These are phyloP conservation scores for Aricia artaxerxes DNA, from an alignment of 2,888 invertebrate species.

Conservation along the genomic window DNA sequence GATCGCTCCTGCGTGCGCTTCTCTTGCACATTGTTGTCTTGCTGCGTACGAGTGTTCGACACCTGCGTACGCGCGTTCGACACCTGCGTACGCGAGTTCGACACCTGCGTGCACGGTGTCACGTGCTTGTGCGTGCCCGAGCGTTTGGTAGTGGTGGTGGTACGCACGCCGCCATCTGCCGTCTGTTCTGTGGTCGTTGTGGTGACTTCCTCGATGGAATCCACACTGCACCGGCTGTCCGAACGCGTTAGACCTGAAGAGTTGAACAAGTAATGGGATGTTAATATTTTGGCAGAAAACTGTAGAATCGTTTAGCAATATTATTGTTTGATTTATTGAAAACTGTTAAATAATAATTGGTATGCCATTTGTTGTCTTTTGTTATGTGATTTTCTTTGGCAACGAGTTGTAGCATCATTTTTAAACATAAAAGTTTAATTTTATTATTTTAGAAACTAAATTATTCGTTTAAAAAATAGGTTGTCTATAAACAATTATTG, in stretches of 20 bases:
- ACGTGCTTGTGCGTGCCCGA: conserved; percentile 38
- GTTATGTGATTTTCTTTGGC: too few species aligned
- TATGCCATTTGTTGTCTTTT: too few species aligned
- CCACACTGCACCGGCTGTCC: conserved; percentile 70
- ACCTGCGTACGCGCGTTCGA: conserved; percentile 38
- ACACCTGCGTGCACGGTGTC: background rate
- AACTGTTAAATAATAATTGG: too few species aligned
- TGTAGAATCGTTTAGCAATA: background rate
- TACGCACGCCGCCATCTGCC: conserved; percentile 50
- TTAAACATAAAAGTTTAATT: too few species aligned
- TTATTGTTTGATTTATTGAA: background rate
- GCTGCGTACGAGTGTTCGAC: background rate
- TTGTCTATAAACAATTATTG: too few species aligned
- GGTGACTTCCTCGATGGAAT: conserved; percentile 59
- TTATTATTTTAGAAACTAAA: too few species aligned
- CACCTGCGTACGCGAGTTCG: background rate
- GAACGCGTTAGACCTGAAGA: conserved; percentile 58
- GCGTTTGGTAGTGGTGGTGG: conserved; percentile 50
- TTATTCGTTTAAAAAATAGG: too few species aligned
- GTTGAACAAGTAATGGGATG: background rate
- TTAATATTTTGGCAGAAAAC: background rate
- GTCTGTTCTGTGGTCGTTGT: conserved; percentile 53
- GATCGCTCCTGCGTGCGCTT: conserved; percentile 66
- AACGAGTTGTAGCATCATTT: too few species aligned
- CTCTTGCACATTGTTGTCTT: background rate